Conservation (phyloP, 2,797 vertebrate genomes). For the Poeciliopsis turneri region DNA sequence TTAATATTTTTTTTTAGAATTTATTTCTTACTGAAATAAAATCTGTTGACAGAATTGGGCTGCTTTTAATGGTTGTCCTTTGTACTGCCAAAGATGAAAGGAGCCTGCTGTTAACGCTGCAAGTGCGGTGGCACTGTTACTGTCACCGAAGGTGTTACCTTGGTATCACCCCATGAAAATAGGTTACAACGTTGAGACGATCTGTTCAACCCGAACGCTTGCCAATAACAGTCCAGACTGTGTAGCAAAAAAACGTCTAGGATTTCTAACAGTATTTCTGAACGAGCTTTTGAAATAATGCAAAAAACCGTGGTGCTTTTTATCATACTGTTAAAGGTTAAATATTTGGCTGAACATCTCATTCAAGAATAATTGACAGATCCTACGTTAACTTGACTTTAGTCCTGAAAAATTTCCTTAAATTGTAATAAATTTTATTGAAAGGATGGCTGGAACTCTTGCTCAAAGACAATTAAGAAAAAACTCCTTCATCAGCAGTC, state of each 20-base stretch:
- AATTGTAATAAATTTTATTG: background rate
- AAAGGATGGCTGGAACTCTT: background rate
- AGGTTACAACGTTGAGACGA: too few species aligned
- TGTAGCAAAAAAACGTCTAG: background rate
- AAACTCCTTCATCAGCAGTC: background rate
- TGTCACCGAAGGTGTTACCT: background rate
- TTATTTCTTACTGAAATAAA: background rate
- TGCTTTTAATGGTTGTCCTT: background rate
- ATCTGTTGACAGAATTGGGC: background rate
- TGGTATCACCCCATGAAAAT: background rate
- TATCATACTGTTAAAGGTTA: background rate
- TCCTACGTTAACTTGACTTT: background rate
- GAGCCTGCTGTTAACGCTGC: background rate
- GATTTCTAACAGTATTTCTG: background rate
- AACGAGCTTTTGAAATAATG: background rate
- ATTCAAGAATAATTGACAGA: constrained; percentile 4
- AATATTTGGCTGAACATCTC: background rate
- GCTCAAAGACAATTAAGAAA: background rate
- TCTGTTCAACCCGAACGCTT: background rate
- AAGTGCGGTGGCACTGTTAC: background rate
- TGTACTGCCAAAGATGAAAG: background rate
- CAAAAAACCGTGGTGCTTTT: background rate
- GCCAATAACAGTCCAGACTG: background rate
- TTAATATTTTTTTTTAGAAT: background rate
- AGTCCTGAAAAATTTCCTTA: background rate